Conservation (phyloP, 2,888 invertebrate genomes). For the Tenthredo distinguenda region DNA sequence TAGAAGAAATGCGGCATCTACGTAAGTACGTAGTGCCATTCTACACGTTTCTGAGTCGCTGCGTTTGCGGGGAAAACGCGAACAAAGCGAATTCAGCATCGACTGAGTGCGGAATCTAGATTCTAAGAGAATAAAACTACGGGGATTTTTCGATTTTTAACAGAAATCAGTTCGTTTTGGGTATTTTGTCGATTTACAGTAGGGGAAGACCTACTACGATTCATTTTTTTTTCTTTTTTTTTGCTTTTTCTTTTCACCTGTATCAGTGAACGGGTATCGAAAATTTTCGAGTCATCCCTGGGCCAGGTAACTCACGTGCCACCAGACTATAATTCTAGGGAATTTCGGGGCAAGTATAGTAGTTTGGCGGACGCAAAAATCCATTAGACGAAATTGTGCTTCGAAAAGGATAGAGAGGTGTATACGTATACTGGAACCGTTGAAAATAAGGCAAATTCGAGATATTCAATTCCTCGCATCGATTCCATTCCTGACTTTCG, state of each 20-base stretch:
- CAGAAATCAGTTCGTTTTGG: too few relatives aligned
- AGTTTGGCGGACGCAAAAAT: slow-evolving; percentile 31
- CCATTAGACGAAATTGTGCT: slow-evolving; percentile 42
- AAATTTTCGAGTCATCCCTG: not conserved
- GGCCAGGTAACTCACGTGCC: slow-evolving; percentile 35
- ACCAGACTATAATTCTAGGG: slow-evolving; percentile 41
- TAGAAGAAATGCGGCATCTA: not conserved
- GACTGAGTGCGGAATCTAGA: not conserved
- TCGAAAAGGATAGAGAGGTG: not conserved
- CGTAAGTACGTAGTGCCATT: not conserved
- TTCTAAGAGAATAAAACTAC: too few relatives aligned
- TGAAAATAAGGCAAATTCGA: not conserved
- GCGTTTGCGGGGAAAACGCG: slow-evolving; percentile 17
- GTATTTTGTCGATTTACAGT: too few relatives aligned
- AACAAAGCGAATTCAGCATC: slow-evolving; percentile 3
- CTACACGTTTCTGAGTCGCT: slow-evolving; percentile 15
- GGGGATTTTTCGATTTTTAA: too few relatives aligned
- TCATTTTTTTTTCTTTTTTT: not conserved
- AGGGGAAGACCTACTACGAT: not conserved
- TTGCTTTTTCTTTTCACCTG: not conserved
- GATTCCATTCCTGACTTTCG: not conserved
- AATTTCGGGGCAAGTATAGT: slow-evolving; percentile 38
- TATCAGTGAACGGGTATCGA: not conserved
- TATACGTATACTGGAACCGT: not conserved
- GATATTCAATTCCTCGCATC: not conserved